Evolutionary conservation across 92 coral and sea anemone species (phyloP).

Genomic region (Montipora capitata): DNA sequence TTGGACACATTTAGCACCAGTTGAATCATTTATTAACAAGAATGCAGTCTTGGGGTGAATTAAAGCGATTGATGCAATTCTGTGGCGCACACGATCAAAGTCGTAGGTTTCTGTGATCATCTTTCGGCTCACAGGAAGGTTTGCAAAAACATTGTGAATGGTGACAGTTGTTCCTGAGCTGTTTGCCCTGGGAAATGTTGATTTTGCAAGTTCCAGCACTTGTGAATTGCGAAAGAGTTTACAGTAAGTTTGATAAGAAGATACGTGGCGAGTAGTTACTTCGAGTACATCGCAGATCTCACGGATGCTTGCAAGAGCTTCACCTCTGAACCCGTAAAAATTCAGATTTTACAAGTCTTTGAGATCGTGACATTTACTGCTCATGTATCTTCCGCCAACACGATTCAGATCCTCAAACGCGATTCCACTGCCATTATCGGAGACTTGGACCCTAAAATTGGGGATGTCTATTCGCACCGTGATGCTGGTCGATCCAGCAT

Average conservation of each 20-base stretch:
- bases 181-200: constrained; percentile 81
- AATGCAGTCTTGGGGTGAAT: constrained; percentile 90
- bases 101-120: constrained; percentile 81
- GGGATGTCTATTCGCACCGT: constrained; percentile 89
- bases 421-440: constrained; percentile 94
- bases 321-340: constrained; percentile 94
- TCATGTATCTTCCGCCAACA: constrained; percentile 89
- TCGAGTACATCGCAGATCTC: constrained; percentile 89
- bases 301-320: constrained; percentile 94
- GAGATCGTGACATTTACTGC: constrained; percentile 92
- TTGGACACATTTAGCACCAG: constrained; percentile 84
- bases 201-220: constrained; percentile 81
- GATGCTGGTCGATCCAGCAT: constrained; percentile 93
- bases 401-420: constrained; percentile 69
- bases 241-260: constrained; percentile 91
- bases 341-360: constrained; percentile 78
- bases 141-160: constrained; percentile 79
- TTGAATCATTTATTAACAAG: constrained; percentile 82
- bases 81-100: constrained; percentile 90
- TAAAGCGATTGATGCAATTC: constrained; percentile 87
- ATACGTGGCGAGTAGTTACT: constrained; percentile 86
- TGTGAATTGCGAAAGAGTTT: constrained; percentile 85
- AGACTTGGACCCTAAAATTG: constrained; percentile 83
- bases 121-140: constrained; percentile 95
- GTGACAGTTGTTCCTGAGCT: constrained; percentile 92